Base-by-base conservation (phyloP, 2,888 invertebrate species). In the Chymomyza fuscimana region DNA sequence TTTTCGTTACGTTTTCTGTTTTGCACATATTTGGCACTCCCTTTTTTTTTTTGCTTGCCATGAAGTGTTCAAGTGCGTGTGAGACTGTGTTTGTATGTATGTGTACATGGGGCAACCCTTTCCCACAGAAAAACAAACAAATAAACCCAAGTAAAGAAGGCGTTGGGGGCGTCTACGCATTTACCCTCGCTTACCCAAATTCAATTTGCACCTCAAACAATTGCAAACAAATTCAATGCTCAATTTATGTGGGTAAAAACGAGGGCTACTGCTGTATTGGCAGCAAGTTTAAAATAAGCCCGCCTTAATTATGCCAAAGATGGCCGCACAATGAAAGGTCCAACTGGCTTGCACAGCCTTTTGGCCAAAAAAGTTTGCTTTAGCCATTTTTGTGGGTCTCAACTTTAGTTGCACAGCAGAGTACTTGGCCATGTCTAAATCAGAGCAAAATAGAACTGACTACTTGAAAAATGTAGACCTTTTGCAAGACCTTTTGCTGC, bases 211-310 rank as follows among this genome's bases (percentile, higher is more conserved):
- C 54, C 54, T 54, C 22, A 19, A 54, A 54, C 74, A 71, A 79
- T 73, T 71, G 77, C 79, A 77, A 76, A 83, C 79, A 83, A 71
- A 70, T 72, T 69, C 40, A 32, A 16, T 46, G 62, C 69, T 36
- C 40, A 72, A 81, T 73, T 78, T 60, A 69, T 70, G 80, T 78
- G 80, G 40, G 12, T 12, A 46, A 12, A 46, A 46, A 12, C 74
- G 76, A 75, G 72, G 72, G 68, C 40, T 46, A 46, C 46, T 19
- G 29, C 69, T 51, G 69, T 68, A 81, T 79, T n/a, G n/a, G 65
- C 71, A 74, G 67, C 72, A 71, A 71, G 80, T 76, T 67, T 77
- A 70, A 80, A 82, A 86, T 83, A 86, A 86, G 76, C 87, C 73
- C 76, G 76, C 74, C 73, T 69, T 78, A 83, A 86, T 82, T 82